Evolutionary conservation across 2,888 invertebrate genomes (phyloP), one percentile per base, ranked within the genome.

Genomic region (Drosophila lacicola): DNA sequence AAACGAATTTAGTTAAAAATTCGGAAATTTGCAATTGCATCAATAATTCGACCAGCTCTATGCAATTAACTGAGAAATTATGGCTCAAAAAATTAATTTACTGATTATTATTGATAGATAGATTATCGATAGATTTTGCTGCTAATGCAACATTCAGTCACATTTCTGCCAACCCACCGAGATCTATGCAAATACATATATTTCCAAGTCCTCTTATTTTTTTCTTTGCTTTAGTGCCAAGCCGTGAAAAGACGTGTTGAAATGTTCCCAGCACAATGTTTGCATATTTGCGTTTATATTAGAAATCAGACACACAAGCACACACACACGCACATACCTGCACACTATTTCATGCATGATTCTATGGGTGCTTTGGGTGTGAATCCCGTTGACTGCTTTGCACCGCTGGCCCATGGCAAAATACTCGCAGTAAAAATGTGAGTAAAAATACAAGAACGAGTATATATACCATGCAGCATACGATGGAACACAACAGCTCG

Each of bases 401-500:
- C 61, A 70, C 78, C 69, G 68, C 45, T 44, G 54, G 71, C 39
- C 51, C 36, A n/a, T 36, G 53, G 44, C 19, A 55, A 69, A 67
- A 71, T 49, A 39, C 58, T 53, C 25, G 57, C 33, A 45, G 47
- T 55, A 65, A 65, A 66, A 73, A 82, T 58, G 71, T 53, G 51
- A 42, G 45, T 44, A 63, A 70, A 64, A 55, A 62, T 58, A 46
- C 51, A 61, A 39, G 33, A n/a, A 44, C 25, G 10, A 36, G 55
- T 17, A 34, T 50, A 17, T 54, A 47, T 19, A 70, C 51, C 64
- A 57, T 55, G 70, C 64, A 80, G 67, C 74, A 79, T 70, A 67
- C 68, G 72, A 85, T 70, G 67, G 78, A 82, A 60, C 88, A 80
- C 83, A 86, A 86, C 85, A 85, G 70, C 81, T 75, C 82, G 84